A percentile compares a stretch with the other conserved stretches of the same genome.
phyloP scores from a whole-genome alignment of 2,888 invertebrate species.

The Steinernema carpocapsae region DNA sequence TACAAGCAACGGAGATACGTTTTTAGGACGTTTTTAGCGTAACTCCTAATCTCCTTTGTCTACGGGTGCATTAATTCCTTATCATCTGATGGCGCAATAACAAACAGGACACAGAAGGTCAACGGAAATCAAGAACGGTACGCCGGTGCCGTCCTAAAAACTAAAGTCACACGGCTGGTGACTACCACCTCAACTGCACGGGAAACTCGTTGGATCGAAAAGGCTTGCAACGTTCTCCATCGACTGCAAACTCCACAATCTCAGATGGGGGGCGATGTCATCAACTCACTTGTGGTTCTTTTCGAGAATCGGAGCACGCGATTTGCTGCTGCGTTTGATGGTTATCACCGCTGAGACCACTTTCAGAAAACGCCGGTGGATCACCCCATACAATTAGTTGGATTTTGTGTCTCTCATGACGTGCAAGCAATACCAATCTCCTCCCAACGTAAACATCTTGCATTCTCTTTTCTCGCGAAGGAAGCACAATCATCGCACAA shows the following conservation, averaged over 20 bases:
- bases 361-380: background rate
- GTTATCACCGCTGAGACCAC: background rate
- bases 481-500: too few relatives aligned
- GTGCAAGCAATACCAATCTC: too few relatives aligned
- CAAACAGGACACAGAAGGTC: slow-evolving; percentile 12
- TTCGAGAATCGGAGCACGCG: too few relatives aligned
- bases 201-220: background rate
- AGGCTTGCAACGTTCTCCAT: background rate
- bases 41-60: background rate
- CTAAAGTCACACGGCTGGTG: background rate
- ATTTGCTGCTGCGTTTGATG: too few relatives aligned
- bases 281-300: too few relatives aligned
- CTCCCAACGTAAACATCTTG: too few relatives aligned
- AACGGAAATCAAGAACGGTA: background rate
- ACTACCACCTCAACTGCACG: background rate
- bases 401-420: background rate
- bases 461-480: too few relatives aligned
- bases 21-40: slow-evolving; percentile 10
- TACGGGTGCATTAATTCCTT: background rate
- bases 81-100: background rate
- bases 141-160: slow-evolving; percentile 25
- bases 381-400: background rate
- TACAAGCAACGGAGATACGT: background rate
- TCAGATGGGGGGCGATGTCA: background rate
- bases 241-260: background rate